These are phyloP conservation scores for Sogatella furcifera DNA, from an alignment of 1,140 invertebrate species.

Conservation along the genomic window DNA sequence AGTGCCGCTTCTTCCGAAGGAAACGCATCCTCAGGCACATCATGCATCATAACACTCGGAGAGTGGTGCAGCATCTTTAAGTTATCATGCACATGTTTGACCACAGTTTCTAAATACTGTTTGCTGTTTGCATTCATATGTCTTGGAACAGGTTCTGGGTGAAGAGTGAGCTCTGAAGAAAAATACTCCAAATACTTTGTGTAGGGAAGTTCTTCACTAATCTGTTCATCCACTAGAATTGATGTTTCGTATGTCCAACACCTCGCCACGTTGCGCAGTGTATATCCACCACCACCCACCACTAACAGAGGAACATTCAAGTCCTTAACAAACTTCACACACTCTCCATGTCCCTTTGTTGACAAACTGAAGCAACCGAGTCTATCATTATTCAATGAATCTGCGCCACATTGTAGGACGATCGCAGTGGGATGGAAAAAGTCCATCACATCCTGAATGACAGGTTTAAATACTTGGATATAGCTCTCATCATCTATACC, in stretches of 20 bases:
- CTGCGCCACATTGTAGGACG: conserved; percentile 95
- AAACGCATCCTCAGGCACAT: conserved; percentile 62
- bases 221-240: conserved; percentile 78
- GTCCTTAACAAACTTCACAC: conserved; percentile 91
- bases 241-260: conserved; percentile 99
- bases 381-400: conserved; percentile 91
- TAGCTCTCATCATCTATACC: conserved; percentile 94
- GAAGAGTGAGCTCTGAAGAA: conserved; percentile 86
- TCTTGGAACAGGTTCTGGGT: conserved; percentile 74
- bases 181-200: conserved; percentile 94
- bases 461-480: conserved; percentile 66
- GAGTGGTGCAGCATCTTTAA: conserved; percentile 79
- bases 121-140: conserved; percentile 89
- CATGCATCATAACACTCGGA: conserved; percentile 87
- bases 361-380: conserved; percentile 79
- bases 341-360: conserved; percentile 88
- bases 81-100: conserved; percentile 75
- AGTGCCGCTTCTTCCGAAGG: conserved; percentile 48
- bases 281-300: conserved; percentile 95
- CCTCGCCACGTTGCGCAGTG: conserved; percentile 90
- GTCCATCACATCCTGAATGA: conserved; percentile 90
- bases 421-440: conserved; percentile 96
- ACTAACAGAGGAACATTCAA: conserved; percentile 89
- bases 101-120: conserved; percentile 80
- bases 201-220: conserved; percentile 85